Conservation (phyloP, 2,113 vertebrate genomes). For the Mastomys coucha region DNA sequence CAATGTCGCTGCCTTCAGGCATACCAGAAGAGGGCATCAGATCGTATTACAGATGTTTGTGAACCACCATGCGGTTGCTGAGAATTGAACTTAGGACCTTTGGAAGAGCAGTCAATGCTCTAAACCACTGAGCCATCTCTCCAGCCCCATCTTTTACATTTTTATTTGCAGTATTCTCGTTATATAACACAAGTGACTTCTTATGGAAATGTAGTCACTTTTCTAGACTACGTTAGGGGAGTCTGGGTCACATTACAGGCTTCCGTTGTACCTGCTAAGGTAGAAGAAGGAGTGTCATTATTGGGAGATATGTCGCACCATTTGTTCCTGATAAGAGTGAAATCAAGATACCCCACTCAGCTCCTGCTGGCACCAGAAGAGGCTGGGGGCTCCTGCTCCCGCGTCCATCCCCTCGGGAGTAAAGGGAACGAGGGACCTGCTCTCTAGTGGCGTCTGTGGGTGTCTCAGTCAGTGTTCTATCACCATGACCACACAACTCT, state of each 20-base stretch:
- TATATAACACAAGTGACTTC: constrained; percentile 1
- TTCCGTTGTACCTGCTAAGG: not conserved
- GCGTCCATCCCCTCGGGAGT: not conserved
- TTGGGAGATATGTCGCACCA: not conserved
- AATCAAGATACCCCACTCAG: not conserved
- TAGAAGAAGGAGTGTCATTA: too few species aligned
- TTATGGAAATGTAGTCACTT: not conserved
- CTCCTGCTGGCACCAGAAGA: not conserved
- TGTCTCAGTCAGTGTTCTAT: not conserved
- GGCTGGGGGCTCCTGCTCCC: not conserved
- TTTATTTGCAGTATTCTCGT: not conserved
- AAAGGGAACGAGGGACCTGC: not conserved
- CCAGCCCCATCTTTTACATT: not conserved
- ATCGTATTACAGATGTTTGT: too few species aligned
- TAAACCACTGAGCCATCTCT: too few species aligned
- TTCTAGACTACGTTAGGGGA: not conserved
- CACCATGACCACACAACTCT: not conserved
- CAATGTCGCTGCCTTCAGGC: too few species aligned
- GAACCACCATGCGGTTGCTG: too few species aligned
- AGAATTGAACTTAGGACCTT: too few species aligned
- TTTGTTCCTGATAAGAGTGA: too few species aligned
- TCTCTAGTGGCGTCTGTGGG: not conserved
- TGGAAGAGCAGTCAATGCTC: not conserved
- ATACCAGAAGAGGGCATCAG: too few species aligned
- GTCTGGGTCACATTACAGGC: not conserved